These are phyloP conservation scores for Choloepus didactylus DNA, from an alignment of 2,797 vertebrate genomes.

Conservation along the genomic window DNA sequence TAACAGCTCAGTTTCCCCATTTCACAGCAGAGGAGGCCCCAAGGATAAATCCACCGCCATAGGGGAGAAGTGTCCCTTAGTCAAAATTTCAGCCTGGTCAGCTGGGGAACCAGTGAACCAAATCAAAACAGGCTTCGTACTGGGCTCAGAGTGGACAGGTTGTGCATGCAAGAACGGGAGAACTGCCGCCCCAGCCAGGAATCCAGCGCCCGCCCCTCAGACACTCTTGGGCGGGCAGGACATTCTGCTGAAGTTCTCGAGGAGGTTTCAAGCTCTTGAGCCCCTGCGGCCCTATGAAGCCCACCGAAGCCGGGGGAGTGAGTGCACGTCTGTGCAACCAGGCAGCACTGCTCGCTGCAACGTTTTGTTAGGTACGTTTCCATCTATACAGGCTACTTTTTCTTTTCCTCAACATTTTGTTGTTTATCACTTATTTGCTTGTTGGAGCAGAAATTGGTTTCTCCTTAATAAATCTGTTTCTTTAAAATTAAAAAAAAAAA, in stretches of 20 bases:
- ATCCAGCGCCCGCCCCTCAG: neutral
- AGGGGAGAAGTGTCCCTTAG: neutral
- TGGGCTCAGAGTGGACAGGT: neutral
- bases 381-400: slow-evolving; percentile 17
- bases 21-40: neutral
- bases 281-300: neutral
- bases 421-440: slow-evolving; percentile 39
- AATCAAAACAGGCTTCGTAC: neutral
- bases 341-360: neutral
- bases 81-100: slow-evolving; percentile 1
- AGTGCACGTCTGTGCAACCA: neutral
- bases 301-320: neutral
- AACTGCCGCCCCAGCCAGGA: neutral
- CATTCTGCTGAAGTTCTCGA: neutral
- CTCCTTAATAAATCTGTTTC: slow-evolving; percentile 14
- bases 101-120: neutral
- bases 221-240: neutral
- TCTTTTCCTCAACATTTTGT: neutral
- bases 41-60: neutral
- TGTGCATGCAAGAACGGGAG: neutral
- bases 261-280: neutral
- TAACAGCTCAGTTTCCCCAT: neutral
- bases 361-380: slow-evolving; percentile 67
- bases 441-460: slow-evolving; percentile 33
- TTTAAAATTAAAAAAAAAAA: neutral